Percentiles rank a stretch among this genome's conserved stretches.
phyloP scores from a whole-genome alignment of 2,797 vertebrate species.

The Serranus cabrilla region DNA sequence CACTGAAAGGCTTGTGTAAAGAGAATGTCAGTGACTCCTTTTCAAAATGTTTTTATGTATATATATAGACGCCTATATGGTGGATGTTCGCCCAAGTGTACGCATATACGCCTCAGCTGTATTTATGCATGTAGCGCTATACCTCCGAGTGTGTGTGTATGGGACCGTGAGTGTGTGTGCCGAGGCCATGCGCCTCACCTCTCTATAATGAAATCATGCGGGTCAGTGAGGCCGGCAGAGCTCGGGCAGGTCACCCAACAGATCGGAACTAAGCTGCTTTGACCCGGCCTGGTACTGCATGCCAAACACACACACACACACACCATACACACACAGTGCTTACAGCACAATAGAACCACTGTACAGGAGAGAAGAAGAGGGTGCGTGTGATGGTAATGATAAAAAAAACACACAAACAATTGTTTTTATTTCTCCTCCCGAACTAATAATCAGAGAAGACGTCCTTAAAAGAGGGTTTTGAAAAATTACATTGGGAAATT shows the following conservation, averaged over 20 bases:
- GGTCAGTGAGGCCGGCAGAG: conserved; percentile 81
- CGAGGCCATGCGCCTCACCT: conserved; percentile 76
- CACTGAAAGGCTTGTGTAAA: not conserved
- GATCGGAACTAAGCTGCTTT: conserved; percentile 88
- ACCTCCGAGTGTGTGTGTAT: conserved; percentile 2
- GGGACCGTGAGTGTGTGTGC: conserved; percentile 23
- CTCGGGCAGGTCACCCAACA: conserved; percentile 84
- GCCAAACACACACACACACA: conserved; percentile 72
- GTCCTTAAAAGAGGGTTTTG: conserved; percentile 48
- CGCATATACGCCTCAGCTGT: conserved; percentile 34
- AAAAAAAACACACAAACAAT: conserved; percentile 54
- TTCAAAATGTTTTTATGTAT: not conserved
- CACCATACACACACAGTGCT: conserved; percentile 35
- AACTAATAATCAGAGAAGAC: conserved; percentile 45
- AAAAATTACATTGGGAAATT: conserved; percentile 65
- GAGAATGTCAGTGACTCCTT: not conserved
- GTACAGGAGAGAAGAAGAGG: conserved; percentile 34
- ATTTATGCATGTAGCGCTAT: conserved; percentile 27
- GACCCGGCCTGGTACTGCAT: conserved; percentile 83
- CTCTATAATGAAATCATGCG: conserved; percentile 86
- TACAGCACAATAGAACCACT: conserved; percentile 69
- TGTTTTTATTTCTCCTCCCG: conserved; percentile 40
- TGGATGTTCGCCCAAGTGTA: conserved; percentile 29
- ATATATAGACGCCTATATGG: not conserved
- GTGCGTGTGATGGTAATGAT: conserved; percentile 51